A percentile compares a stretch with the other conserved stretches of the same genome.
These are phyloP conservation scores for Anolis carolinensis DNA, from an alignment of 2,113 vertebrate genomes.

Conservation along the genomic window DNA sequence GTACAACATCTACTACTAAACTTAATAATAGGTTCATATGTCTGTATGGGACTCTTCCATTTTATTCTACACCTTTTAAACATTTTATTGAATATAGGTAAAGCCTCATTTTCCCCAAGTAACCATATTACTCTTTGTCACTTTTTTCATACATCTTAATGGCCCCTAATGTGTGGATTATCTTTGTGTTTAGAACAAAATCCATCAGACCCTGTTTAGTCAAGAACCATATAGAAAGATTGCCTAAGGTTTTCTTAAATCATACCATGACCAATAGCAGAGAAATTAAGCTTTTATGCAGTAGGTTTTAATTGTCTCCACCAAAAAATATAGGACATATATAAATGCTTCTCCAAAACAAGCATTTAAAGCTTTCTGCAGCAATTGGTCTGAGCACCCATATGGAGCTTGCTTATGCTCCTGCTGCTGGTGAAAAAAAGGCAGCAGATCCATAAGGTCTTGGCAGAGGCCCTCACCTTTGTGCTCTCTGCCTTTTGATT, in stretches of 20 bases:
- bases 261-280: too few species aligned
- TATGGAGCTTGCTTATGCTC: neutral
- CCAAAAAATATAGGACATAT: too few species aligned
- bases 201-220: too few species aligned
- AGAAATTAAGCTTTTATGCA: too few species aligned
- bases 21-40: neutral
- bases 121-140: too few species aligned
- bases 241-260: too few species aligned
- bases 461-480: neutral
- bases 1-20: neutral
- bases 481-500: neutral
- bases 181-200: too few species aligned
- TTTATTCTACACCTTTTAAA: neutral
- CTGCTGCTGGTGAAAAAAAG: neutral
- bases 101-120: too few species aligned
- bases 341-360: neutral
- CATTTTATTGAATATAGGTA: neutral
- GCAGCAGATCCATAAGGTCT: neutral
- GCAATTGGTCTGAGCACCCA: neutral
- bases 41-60: neutral
- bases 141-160: too few species aligned
- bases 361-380: neutral
- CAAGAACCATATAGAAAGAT: too few species aligned
- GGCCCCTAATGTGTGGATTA: too few species aligned
- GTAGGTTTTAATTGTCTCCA: too few species aligned